Conservation (phyloP, 2,797 vertebrate species). For the Toxotes lorentzi region DNA sequence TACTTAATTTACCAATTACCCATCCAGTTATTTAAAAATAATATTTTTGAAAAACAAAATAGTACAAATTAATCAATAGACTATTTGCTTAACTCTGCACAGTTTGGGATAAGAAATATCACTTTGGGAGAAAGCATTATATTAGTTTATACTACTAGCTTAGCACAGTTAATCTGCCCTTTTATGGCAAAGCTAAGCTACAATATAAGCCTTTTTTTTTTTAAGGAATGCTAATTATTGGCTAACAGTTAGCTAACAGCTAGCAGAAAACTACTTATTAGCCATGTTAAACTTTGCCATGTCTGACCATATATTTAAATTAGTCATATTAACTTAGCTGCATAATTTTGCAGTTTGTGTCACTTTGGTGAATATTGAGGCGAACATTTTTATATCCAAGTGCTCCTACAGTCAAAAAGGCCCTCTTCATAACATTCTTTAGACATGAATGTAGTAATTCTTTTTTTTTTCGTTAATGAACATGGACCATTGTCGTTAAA, state of each 20-base stretch:
- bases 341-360: neutral
- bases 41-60: too few species aligned
- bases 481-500: constrained; percentile 13
- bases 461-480: neutral
- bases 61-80: too few species aligned
- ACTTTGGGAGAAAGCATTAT: too few species aligned
- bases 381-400: neutral
- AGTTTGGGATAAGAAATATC: too few species aligned
- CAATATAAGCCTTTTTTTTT: too few species aligned
- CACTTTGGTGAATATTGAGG: neutral
- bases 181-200: neutral
- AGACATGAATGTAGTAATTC: neutral
- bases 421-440: neutral
- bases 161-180: too few species aligned
- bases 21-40: too few species aligned
- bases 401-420: neutral
- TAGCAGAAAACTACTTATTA: too few species aligned
- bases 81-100: too few species aligned
- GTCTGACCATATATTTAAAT: neutral
- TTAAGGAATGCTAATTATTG: neutral
- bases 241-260: neutral
- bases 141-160: too few species aligned
- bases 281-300: neutral
- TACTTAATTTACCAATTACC: too few species aligned
- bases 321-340: neutral